phyloP scores from a whole-genome alignment of 1,140 invertebrate genomes.

The Neuroterus valhalla region DNA sequence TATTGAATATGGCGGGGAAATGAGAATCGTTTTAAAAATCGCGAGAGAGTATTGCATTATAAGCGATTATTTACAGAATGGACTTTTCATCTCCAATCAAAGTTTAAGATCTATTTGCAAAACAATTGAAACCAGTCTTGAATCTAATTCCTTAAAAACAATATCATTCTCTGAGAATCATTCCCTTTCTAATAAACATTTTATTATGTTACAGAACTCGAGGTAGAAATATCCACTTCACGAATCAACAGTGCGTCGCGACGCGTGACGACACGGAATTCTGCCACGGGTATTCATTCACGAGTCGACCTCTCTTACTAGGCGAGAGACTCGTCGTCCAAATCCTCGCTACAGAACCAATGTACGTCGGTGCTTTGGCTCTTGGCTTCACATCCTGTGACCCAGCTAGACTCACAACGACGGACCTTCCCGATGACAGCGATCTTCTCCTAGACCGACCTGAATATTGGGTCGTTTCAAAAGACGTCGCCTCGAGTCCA shows the following conservation, averaged over 20 bases:
- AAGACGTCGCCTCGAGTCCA: conserved; percentile 90
- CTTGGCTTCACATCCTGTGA: conserved; percentile 96
- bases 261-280: conserved; percentile 89
- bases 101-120: neutral
- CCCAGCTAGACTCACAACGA: conserved; percentile 82
- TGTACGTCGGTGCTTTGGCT: conserved; percentile 91
- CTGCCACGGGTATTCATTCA: conserved; percentile 96
- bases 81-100: neutral
- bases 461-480: conserved; percentile 97
- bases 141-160: neutral
- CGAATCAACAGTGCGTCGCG: conserved; percentile 86
- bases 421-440: conserved; percentile 93
- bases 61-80: neutral
- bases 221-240: conserved; percentile 90
- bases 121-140: neutral
- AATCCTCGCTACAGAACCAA: conserved; percentile 87
- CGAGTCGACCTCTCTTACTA: conserved; percentile 86
- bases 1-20: neutral
- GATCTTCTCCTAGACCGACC: conserved; percentile 94
- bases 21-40: too few relatives aligned
- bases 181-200: conserved; percentile 35
- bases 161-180: conserved; percentile 29
- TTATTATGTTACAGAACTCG: conserved; percentile 77
- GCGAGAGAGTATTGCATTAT: too few relatives aligned
- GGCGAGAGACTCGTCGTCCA: conserved; percentile 92